These are phyloP conservation scores for Anastrepha obliqua DNA, from an alignment of 1,140 invertebrate species.

Conservation along the genomic window DNA sequence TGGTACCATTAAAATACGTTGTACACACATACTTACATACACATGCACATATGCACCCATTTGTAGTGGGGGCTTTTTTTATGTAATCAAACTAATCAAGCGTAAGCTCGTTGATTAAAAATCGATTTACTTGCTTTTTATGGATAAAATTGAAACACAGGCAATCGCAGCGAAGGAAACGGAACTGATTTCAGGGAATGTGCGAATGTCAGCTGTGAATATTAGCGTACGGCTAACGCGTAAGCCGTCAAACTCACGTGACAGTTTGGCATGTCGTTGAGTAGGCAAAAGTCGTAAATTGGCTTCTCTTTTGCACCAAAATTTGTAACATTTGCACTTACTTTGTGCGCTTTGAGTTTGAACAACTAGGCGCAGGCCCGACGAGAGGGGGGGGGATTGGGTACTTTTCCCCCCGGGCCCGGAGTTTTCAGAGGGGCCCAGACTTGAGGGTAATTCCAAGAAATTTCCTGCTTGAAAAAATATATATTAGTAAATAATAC, in stretches of 20 bases:
- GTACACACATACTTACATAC: background rate
- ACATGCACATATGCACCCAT: background rate
- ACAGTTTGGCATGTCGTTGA: background rate
- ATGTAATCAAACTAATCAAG: slow-evolving; percentile 32
- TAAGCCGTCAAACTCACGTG: background rate
- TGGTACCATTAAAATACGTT: background rate
- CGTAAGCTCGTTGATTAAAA: slow-evolving; percentile 43
- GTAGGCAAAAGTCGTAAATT: background rate
- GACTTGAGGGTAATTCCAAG: too few species aligned
- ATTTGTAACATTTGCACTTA: too few species aligned
- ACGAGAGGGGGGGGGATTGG: too few species aligned
- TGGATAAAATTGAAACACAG: background rate
- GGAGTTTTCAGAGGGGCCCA: too few species aligned
- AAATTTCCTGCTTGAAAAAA: too few species aligned
- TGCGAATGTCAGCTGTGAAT: background rate
- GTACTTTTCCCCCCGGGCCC: too few species aligned
- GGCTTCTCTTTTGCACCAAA: background rate
- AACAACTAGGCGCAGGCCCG: too few species aligned
- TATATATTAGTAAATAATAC: too few species aligned
- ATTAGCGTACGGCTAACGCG: background rate
- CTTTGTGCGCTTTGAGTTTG: too few species aligned
- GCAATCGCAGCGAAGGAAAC: background rate
- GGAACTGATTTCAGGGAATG: background rate
- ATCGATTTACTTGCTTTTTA: slow-evolving; percentile 23
- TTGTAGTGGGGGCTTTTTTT: background rate